Percentiles rank a stretch among this genome's conserved stretches.
phyloP scores from a whole-genome alignment of 1,140 invertebrate species.

The Rhizoglyphus robini region DNA sequence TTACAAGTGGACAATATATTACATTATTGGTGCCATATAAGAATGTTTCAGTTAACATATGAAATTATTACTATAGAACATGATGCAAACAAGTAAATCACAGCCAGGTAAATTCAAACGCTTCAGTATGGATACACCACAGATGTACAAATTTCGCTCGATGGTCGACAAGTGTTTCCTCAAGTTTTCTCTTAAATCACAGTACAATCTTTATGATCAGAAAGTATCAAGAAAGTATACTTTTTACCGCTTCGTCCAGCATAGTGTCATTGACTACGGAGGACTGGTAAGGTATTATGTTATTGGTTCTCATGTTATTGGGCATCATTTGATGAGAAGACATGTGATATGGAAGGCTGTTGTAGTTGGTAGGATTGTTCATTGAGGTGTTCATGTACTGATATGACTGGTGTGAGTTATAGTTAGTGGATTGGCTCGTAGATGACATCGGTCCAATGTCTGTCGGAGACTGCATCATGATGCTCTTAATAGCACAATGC shows the following conservation, averaged over 20 bases:
- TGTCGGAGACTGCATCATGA: constrained; percentile 40
- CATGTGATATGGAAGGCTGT: neutral
- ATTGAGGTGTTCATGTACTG: neutral
- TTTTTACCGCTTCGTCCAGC: constrained; percentile 18
- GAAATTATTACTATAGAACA: neutral
- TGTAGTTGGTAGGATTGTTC: neutral
- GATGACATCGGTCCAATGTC: constrained; percentile 2
- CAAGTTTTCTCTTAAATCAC: neutral
- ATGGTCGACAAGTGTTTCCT: no score
- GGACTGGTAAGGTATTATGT: neutral
- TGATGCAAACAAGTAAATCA: constrained; percentile 1
- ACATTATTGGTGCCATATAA: no score
- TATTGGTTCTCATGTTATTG: neutral
- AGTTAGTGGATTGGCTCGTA: neutral
- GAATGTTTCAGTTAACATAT: no score
- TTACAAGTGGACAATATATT: neutral
- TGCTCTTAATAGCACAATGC: constrained; percentile 60
- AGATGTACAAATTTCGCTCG: neutral
- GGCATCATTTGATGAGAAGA: neutral
- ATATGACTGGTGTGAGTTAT: no score
- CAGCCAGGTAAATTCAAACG: neutral
- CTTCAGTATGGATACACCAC: neutral
- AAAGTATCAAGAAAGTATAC: constrained; percentile 13
- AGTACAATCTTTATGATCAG: neutral
- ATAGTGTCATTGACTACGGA: constrained; percentile 8